These are phyloP conservation scores for Clarias fuscus DNA, from an alignment of 2,797 vertebrate genomes.

Conservation along the genomic window DNA sequence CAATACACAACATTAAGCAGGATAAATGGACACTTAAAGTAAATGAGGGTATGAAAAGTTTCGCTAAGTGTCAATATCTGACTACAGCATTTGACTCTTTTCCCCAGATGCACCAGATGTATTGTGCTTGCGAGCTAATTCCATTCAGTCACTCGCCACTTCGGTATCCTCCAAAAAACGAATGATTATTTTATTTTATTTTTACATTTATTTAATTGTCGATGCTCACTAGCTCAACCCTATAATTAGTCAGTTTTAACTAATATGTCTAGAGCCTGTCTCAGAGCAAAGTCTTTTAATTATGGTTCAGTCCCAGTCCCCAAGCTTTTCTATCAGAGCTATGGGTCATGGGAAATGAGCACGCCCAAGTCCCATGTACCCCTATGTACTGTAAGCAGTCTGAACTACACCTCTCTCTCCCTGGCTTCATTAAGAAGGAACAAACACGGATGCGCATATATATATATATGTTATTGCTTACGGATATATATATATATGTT, in stretches of 20 bases:
- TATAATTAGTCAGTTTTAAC: background rate
- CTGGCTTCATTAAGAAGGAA: background rate
- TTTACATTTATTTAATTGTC: background rate
- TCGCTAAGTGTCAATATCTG: slow-evolving; percentile 16
- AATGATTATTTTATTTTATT: too few relatives aligned
- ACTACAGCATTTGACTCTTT: slow-evolving; percentile 2
- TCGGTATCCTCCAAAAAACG: background rate
- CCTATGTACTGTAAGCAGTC: background rate
- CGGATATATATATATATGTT: background rate
- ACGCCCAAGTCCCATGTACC: background rate
- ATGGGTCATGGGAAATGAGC: background rate
- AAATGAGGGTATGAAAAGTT: slow-evolving; percentile 52
- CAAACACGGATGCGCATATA: background rate
- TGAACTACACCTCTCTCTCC: background rate
- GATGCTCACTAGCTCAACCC: background rate
- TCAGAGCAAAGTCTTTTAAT: background rate
- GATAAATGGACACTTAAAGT: slow-evolving; percentile 54
- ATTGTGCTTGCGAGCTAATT: slow-evolving; percentile 8
- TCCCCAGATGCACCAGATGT: slow-evolving; percentile 5
- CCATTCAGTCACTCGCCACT: background rate
- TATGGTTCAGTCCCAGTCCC: background rate
- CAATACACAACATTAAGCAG: slow-evolving; percentile 54
- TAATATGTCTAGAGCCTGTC: background rate
- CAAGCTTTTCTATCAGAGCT: background rate
- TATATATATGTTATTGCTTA: background rate